Conservation (phyloP, 2,113 vertebrate species). For the Serilophus lunatus region DNA sequence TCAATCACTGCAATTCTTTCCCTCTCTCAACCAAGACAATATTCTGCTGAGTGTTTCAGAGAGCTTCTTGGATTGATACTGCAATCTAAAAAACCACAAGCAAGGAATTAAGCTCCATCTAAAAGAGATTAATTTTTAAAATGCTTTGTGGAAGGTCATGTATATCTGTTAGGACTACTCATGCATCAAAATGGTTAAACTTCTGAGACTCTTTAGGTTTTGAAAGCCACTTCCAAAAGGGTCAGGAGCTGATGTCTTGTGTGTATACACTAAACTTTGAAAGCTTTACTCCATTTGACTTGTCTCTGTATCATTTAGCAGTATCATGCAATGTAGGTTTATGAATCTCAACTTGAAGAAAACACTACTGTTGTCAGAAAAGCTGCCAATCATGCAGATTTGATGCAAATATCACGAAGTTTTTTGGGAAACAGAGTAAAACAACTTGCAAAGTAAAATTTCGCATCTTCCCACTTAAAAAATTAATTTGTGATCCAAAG, state of each 20-base stretch:
- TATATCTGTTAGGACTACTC: background rate
- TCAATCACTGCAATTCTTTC: background rate
- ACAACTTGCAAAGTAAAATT: background rate
- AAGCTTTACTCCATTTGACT: background rate
- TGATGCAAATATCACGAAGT: background rate
- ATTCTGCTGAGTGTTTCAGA: background rate
- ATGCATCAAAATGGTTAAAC: background rate
- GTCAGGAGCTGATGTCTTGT: background rate
- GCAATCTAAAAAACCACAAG: background rate
- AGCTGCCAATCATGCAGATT: background rate
- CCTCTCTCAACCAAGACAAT: background rate
- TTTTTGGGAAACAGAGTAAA: background rate
- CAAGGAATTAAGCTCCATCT: background rate
- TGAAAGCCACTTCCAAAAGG: background rate
- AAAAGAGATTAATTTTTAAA: background rate
- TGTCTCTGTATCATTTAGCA: background rate
- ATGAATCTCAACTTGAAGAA: background rate
- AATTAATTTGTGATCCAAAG: background rate
- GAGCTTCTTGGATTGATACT: background rate
- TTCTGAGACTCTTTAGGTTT: background rate
- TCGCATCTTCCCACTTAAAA: background rate
- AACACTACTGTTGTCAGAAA: background rate
- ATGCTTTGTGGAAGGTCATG: background rate
- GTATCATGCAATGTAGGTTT: background rate
- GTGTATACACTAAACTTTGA: background rate